These are phyloP conservation scores for Spheniscus humboldti DNA, from an alignment of 2,797 vertebrate genomes.

Conservation along the genomic window DNA sequence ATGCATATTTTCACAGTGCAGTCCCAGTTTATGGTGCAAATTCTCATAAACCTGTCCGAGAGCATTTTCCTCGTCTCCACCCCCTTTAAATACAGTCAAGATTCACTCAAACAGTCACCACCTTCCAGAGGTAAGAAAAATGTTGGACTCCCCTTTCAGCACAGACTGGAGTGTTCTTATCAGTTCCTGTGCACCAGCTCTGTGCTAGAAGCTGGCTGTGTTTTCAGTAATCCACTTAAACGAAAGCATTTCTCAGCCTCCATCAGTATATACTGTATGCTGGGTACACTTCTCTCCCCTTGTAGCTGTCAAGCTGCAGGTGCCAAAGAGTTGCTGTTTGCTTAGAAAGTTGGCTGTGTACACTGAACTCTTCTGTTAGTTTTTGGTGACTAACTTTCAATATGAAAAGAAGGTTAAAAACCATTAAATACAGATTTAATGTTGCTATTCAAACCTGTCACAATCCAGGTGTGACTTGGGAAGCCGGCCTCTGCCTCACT, in stretches of 20 bases:
- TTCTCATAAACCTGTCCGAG: neutral
- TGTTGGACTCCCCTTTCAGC: neutral
- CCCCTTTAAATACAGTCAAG: neutral
- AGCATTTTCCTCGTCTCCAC: neutral
- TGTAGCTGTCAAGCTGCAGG: neutral
- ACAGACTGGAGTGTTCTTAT: neutral
- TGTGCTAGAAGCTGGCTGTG: neutral
- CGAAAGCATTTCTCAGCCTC: neutral
- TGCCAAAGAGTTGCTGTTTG: neutral
- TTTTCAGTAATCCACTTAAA: neutral
- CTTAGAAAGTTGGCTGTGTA: neutral
- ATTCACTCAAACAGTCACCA: neutral
- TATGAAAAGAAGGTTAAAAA: neutral
- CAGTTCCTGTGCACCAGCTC: neutral
- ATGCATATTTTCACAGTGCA: neutral
- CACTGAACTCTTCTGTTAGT: neutral
- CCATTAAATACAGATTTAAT: neutral
- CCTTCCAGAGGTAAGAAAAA: neutral
- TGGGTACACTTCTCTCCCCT: neutral
- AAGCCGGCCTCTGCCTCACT: neutral
- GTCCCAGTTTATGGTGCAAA: neutral
- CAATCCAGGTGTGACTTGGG: neutral
- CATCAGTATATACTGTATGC: neutral
- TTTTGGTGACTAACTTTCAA: neutral
- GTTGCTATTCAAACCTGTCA: neutral